Base-by-base conservation (phyloP, 2,888 invertebrate genomes). In the Macrophya alboannulata region DNA sequence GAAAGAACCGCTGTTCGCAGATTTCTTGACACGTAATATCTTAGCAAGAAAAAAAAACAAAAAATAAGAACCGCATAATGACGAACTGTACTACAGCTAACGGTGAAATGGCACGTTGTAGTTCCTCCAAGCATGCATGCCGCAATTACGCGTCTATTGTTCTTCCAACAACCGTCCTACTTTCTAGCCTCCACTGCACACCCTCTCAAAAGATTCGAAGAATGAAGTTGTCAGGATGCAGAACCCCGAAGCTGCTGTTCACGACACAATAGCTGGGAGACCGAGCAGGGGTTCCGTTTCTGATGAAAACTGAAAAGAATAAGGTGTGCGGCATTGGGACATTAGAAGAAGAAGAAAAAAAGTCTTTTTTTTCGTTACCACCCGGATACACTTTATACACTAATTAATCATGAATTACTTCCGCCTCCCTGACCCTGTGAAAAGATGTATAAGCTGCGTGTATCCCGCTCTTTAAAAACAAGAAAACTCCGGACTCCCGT, bases 111-210 rank as follows among this genome's bases (percentile, higher is more conserved):
- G 81, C 62, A 81, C 40, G 40, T 62, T n/a, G n/a, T 9, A 55
- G 43, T 43, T 9, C 8, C n/a, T 17, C 51, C n/a, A 40, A 81
- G 51, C 62, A 81, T 83, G 48, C 48, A 51, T 31, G 68, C 65
- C 48, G 83, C 83, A 83, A 83, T 83, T 83, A 83, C 71, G 31
- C 65, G 31, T 37, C 68, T 48, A 83, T 83, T 83, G 83, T 83
- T 83, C 83, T 68, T 83, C 37, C 25, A 37, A 83, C 68, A 83
- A 71, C 48, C 68, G 83, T 6, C 71, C 83, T 65, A 83, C 68
- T 68, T 83, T 51, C 71, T 81, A 81, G 21, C 40, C 62, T 81
- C 43, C 62, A 43, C 62, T 40, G n/a, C n/a, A 21, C n/a, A 43
- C 62, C 25, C 21, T 62, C 59, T 62, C 17, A 81, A 81, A 59